Percentiles rank a stretch among this genome's conserved stretches.
Evolutionary conservation across 2,888 invertebrate species (phyloP).

Genomic region (Willowsia nigromaculata): DNA sequence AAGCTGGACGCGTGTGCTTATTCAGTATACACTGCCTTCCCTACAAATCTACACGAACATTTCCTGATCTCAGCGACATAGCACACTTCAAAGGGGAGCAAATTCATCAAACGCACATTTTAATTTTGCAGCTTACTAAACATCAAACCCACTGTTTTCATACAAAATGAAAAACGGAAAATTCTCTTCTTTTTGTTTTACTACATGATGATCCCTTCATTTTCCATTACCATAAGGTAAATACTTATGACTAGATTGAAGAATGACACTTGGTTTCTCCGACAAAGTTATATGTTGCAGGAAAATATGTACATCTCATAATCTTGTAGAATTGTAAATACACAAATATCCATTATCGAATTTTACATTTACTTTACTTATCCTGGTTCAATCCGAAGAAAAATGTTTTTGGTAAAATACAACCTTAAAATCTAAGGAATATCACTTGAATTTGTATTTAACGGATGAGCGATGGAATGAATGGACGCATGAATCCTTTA

Average conservation of each 20-base stretch:
- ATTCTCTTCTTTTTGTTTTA: background rate
- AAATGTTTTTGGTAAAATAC: no score
- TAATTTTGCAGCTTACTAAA: background rate
- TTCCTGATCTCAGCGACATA: no score
- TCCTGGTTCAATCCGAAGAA: no score
- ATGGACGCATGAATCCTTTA: background rate
- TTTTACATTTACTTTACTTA: no score
- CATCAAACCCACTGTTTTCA: slow-evolving; percentile 1
- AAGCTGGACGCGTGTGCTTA: background rate
- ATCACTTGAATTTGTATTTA: background rate
- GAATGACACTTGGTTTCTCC: background rate
- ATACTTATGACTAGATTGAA: background rate
- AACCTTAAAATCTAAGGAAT: no score
- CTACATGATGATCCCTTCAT: background rate
- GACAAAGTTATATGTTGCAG: background rate
- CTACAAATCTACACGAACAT: no score
- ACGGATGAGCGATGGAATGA: background rate
- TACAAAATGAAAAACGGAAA: slow-evolving; percentile 3
- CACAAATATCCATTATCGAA: no score
- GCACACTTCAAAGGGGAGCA: slow-evolving; percentile 1
- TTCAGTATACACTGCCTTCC: no score
- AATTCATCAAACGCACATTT: slow-evolving; percentile 6
- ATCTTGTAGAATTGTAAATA: background rate
- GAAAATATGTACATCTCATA: background rate
- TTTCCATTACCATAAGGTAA: background rate